A percentile compares a stretch with the other conserved stretches of the same genome.
These are phyloP conservation scores for Poeciliopsis paucimaculata DNA, from an alignment of 2,797 vertebrate genomes.

Conservation along the genomic window DNA sequence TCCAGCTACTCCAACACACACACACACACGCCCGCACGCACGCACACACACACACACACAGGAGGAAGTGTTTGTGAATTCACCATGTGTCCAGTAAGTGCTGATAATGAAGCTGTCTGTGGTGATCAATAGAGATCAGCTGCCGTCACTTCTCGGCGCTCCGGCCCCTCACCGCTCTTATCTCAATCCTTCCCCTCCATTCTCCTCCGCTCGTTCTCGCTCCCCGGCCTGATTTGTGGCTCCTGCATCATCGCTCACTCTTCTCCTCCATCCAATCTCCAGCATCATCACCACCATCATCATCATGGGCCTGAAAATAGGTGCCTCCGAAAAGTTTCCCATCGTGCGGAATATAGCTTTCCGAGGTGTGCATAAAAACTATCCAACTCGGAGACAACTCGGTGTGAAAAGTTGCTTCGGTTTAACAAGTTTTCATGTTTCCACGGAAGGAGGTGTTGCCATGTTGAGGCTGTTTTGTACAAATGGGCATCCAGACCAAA, in stretches of 20 bases:
- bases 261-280: conserved; percentile 28
- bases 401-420: neutral
- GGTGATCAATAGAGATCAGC: conserved; percentile 75
- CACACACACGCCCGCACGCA: conserved; percentile 14
- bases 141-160: conserved; percentile 59
- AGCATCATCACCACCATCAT: conserved; percentile 9
- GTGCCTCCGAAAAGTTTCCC: conserved; percentile 14
- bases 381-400: neutral
- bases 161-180: conserved; percentile 41
- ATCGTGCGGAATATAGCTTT: conserved; percentile 9
- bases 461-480: neutral
- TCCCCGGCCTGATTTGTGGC: conserved; percentile 35
- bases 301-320: conserved; percentile 10
- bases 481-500: neutral
- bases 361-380: neutral
- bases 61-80: conserved; percentile 62
- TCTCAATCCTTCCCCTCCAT: conserved; percentile 49
- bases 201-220: conserved; percentile 42
- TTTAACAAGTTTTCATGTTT: neutral
- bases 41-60: conserved; percentile 3
- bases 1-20: conserved; percentile 12
- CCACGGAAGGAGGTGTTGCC: no score
- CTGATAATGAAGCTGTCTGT: conserved; percentile 78
- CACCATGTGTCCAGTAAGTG: conserved; percentile 69
- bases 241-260: conserved; percentile 50